Percentiles rank a stretch among this genome's conserved stretches.
phyloP scores from a whole-genome alignment of 2,113 vertebrate genomes.

The Nerophis ophidion region DNA sequence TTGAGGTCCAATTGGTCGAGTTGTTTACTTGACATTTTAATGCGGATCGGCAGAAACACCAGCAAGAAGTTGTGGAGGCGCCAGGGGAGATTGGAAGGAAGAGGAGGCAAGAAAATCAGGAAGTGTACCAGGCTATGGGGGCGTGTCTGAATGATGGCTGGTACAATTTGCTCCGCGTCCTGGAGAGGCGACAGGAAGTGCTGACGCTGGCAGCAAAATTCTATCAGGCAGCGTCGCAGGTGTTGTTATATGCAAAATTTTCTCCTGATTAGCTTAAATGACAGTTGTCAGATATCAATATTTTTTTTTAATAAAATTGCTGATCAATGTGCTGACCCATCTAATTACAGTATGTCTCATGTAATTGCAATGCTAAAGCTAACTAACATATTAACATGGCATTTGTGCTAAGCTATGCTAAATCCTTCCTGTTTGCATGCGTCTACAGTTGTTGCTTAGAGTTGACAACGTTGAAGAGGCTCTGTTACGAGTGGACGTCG shows the following conservation, averaged over 20 bases:
- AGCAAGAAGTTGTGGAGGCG: constrained; percentile 72
- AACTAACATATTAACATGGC: too few relatives aligned
- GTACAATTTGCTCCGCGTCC: constrained; percentile 73
- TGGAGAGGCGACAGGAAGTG: constrained; percentile 77
- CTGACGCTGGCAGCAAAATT: constrained; percentile 77
- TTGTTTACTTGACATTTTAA: background rate
- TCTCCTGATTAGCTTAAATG: too few relatives aligned
- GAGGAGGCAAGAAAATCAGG: constrained; percentile 61
- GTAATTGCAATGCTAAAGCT: too few relatives aligned
- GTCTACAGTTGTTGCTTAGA: constrained; percentile 77
- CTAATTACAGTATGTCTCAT: too few relatives aligned
- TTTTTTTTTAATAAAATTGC: too few relatives aligned
- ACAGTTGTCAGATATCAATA: too few relatives aligned
- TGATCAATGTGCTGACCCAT: too few relatives aligned
- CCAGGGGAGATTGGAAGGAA: constrained; percentile 72
- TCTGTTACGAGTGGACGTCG: constrained; percentile 46
- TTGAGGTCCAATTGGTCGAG: background rate
- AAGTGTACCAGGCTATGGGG: constrained; percentile 80
- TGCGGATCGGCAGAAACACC: constrained; percentile 71
- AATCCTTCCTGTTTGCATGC: too few relatives aligned
- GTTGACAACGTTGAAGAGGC: constrained; percentile 81
- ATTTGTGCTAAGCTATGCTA: too few relatives aligned
- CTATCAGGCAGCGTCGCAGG: constrained; percentile 79
- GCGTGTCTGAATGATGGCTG: constrained; percentile 81
- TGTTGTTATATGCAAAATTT: constrained; percentile 27